Evolutionary conservation across 2,888 invertebrate species (phyloP), one percentile per base, ranked within the genome.

Genomic region (Ennomos quercinarius): DNA sequence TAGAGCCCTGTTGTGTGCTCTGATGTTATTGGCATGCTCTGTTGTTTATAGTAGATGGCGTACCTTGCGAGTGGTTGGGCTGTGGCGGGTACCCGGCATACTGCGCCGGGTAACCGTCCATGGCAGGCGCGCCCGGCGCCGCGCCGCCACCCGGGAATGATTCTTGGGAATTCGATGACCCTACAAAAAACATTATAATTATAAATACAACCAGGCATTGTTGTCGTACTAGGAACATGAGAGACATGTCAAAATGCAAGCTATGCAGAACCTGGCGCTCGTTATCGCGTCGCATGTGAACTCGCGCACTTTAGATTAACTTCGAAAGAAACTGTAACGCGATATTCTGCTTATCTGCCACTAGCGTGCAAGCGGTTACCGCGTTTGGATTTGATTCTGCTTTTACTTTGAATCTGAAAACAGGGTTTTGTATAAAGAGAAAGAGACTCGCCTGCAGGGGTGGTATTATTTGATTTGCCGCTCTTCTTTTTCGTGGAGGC

Each of bases 161-260:
- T 87, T 98, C 98, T 94, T 97, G 97, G 51, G 97, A 97, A 92
- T 98, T 98, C 73, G 97, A 97, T 73, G 97, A 97, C 71, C 98
- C 96, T 94, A 42, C 27, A 27, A 27, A 27, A 6, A 27, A 27
- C 27, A 27, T 27, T 27, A 27, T 6, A 6, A 27, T 27, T 6
- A 46, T 36, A 36, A 27, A 12, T 40, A 40, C 8, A 38, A 17
- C 11, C 9, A 34, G 13, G 34, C 8, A 40, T 27, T 52, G 43
- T 45, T 38, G 37, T 34, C n/a, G 41, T 57, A 53, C 17, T 50
- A 45, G 41, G 42, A 60, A 60, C 50, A 39, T 10, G 46, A 45
- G 45, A 12, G 39, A 45, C 42, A 42, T 34, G 43, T 0, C 9
- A 37, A 46, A 60, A 51, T 35, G 60, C 60, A 36, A 56, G 40